phyloP scores from a whole-genome alignment of 2,113 vertebrate species.

The Phasianus colchicus region DNA sequence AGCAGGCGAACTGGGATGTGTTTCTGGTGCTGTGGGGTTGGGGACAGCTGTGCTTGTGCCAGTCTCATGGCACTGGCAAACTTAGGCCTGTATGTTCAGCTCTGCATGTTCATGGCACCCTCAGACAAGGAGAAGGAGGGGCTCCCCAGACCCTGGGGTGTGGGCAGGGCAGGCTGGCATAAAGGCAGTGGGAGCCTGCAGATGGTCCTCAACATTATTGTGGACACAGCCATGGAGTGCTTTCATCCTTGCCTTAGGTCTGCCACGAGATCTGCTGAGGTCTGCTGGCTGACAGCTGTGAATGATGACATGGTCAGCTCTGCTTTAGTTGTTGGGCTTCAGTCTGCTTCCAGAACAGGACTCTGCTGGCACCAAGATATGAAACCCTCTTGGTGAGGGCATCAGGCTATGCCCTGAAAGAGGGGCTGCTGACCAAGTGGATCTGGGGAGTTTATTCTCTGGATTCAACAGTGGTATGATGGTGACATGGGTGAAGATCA shows the following conservation, averaged over 20 bases:
- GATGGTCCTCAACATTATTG: not conserved
- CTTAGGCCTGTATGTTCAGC: not conserved
- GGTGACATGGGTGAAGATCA: not conserved
- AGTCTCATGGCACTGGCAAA: not conserved
- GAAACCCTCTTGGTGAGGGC: not conserved
- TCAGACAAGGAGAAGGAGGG: not conserved
- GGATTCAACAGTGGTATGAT: not conserved
- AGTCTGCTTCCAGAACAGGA: not conserved
- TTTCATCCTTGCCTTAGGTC: not conserved
- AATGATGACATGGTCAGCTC: fast-evolving
- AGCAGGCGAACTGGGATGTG: not conserved
- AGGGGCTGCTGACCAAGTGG: fast-evolving
- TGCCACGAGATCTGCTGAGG: not conserved
- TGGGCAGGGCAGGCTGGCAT: not conserved
- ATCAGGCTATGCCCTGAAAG: fast-evolving
- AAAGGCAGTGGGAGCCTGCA: not conserved
- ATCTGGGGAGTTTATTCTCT: not conserved
- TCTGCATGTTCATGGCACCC: not conserved
- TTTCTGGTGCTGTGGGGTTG: not conserved
- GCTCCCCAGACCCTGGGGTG: not conserved
- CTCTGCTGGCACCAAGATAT: fast-evolving
- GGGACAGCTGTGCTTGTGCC: not conserved
- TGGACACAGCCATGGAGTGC: not conserved
- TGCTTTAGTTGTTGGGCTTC: not conserved
- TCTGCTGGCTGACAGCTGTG: not conserved